Evolutionary conservation across 2,797 vertebrate species (phyloP).

Genomic region (Karalla daura): DNA sequence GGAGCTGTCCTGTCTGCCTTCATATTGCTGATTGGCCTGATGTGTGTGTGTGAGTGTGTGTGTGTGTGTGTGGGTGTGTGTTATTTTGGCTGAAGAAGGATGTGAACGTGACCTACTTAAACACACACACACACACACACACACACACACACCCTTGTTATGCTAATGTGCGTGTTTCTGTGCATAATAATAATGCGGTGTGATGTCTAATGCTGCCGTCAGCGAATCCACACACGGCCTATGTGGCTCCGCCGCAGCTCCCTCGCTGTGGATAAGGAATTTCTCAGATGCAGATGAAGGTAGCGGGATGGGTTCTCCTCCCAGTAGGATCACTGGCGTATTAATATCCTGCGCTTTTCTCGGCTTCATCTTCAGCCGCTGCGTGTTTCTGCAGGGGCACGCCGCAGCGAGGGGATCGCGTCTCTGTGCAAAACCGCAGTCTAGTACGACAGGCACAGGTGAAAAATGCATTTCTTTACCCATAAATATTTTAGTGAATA

Average conservation of each 20-base stretch:
- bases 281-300: conserved; percentile 64
- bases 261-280: conserved; percentile 40
- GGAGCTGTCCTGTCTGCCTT: conserved; percentile 52
- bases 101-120: conserved; percentile 72
- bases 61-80: conserved; percentile 24
- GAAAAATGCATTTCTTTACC: not conserved
- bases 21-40: conserved; percentile 52
- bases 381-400: conserved; percentile 24
- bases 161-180: conserved; percentile 67
- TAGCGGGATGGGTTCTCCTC: conserved; percentile 50
- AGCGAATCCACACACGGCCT: conserved; percentile 47
- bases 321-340: conserved; percentile 52
- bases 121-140: conserved; percentile 45
- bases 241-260: conserved; percentile 12
- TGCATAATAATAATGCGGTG: conserved; percentile 68
- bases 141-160: conserved; percentile 55
- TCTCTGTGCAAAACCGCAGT: not conserved
- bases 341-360: conserved; percentile 48
- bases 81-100: conserved; percentile 36
- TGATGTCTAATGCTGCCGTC: conserved; percentile 70
- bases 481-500: not conserved
- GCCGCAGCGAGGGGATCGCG: conserved; percentile 23
- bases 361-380: conserved; percentile 31
- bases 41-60: conserved; percentile 24
- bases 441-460: not conserved